Percentiles rank a stretch among this genome's conserved stretches.
Evolutionary conservation across 2,113 vertebrate genomes (phyloP).

Genomic region (Siniperca chuatsi): DNA sequence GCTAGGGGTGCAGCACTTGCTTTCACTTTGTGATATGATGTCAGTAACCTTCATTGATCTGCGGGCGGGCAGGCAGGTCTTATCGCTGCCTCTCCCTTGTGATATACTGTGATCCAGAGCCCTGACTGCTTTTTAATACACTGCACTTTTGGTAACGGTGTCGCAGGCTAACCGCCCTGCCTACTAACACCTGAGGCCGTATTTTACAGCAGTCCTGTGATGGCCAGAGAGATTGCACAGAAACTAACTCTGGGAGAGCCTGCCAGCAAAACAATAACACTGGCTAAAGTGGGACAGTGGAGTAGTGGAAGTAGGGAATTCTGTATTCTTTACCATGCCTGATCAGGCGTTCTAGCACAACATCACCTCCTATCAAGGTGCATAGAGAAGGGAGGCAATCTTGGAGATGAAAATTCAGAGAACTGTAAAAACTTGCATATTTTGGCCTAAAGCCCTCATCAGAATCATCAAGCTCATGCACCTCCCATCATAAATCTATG

Average conservation of each 20-base stretch:
- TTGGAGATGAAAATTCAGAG: neutral
- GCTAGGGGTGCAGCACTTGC: conserved; percentile 91
- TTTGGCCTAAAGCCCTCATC: conserved; percentile 29
- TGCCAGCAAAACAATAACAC: conserved; percentile 67
- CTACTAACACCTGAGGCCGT: conserved; percentile 80
- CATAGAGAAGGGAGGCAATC: neutral
- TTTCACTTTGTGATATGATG: conserved; percentile 99
- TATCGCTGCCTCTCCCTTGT: conserved; percentile 91
- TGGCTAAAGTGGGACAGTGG: conserved; percentile 48
- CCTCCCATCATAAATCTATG: conserved; percentile 15
- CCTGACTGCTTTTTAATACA: conserved; percentile 97
- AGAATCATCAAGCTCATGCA: conserved; percentile 17
- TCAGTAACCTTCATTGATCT: conserved; percentile 99
- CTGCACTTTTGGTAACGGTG: conserved; percentile 88
- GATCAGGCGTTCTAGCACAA: conserved; percentile 23
- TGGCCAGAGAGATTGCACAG: conserved; percentile 71
- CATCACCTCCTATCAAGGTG: neutral
- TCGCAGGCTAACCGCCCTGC: conserved; percentile 79
- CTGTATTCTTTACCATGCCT: conserved; percentile 6
- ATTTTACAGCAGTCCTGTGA: conserved; percentile 78
- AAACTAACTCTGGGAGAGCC: conserved; percentile 63
- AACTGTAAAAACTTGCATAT: neutral
- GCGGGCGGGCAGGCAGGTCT: conserved; percentile 91
- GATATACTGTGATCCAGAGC: conserved; percentile 93
- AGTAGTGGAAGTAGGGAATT: conserved; percentile 19